Evolutionary conservation across 2,888 invertebrate species (phyloP).

Genomic region (Baccha elongata): DNA sequence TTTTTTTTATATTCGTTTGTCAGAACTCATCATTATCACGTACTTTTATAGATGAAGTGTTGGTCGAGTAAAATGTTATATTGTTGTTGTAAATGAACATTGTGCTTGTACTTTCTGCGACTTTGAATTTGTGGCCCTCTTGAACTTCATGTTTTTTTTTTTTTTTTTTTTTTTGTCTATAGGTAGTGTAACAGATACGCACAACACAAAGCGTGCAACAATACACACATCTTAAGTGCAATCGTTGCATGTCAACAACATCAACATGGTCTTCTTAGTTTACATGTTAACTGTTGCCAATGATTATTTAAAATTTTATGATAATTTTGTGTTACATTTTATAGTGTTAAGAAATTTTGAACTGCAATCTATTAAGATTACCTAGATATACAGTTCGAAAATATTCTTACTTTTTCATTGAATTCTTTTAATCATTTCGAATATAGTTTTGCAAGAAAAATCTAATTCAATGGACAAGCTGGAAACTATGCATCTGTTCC

Average conservation of each 20-base stretch:
- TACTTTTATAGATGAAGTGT: slow-evolving; percentile 7
- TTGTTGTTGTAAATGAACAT: slow-evolving; percentile 36
- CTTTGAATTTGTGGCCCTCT: slow-evolving; percentile 55
- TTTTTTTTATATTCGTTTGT: slow-evolving; percentile 54
- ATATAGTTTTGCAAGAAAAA: no score
- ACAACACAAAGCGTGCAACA: slow-evolving; percentile 40
- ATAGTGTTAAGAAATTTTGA: neutral
- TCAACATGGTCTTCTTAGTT: slow-evolving; percentile 38
- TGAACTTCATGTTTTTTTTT: slow-evolving; percentile 46
- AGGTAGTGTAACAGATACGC: slow-evolving; percentile 68
- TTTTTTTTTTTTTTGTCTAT: neutral
- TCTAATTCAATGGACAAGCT: no score
- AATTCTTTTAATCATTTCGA: no score
- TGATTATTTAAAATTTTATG: neutral
- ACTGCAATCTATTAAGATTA: no score
- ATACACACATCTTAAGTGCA: slow-evolving; percentile 63
- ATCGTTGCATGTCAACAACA: slow-evolving; percentile 68
- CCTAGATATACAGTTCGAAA: no score
- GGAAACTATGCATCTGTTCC: no score
- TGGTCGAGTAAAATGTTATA: slow-evolving; percentile 24
- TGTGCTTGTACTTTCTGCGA: slow-evolving; percentile 21
- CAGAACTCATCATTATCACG: slow-evolving; percentile 71
- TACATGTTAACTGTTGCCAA: slow-evolving; percentile 8
- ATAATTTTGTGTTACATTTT: neutral
- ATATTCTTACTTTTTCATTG: no score